Conservation (phyloP, 2,888 invertebrate species). For the Epinotia nisella region DNA sequence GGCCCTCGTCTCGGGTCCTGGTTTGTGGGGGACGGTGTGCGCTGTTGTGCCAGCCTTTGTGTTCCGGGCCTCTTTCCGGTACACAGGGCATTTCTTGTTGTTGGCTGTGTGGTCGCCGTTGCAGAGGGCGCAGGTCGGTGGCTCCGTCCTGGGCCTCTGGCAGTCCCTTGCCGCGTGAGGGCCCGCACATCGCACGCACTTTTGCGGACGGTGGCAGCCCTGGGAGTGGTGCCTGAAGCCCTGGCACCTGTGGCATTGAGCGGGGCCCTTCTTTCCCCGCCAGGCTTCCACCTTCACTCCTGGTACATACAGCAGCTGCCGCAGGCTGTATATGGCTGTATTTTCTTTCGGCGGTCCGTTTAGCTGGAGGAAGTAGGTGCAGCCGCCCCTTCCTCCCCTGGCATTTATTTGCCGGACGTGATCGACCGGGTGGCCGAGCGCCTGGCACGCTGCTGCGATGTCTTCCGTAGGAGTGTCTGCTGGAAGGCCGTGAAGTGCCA, state of each 20-base stretch:
- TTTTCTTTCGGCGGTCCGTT: background rate
- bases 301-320: too few species aligned
- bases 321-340: too few species aligned
- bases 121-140: slow-evolving; percentile 4
- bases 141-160: background rate
- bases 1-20: background rate
- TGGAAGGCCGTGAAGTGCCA: background rate
- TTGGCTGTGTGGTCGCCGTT: background rate
- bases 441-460: background rate
- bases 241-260: slow-evolving; percentile 4
- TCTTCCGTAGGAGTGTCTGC: background rate
- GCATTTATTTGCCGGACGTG: background rate
- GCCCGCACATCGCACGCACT: slow-evolving; percentile 20
- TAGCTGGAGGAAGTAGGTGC: background rate
- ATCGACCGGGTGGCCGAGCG: background rate
- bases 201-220: slow-evolving; percentile 12
- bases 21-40: background rate
- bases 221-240: background rate
- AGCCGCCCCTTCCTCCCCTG: background rate
- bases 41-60: background rate
- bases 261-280: background rate
- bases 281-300: background rate
- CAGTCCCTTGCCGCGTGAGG: background rate
- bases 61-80: background rate
- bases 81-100: background rate